These are phyloP conservation scores for Aurelia aurita complex sp. Pacific DNA, from an alignment of 30 jellyfish, hydroid and myxozoan genomes.

Conservation along the genomic window DNA sequence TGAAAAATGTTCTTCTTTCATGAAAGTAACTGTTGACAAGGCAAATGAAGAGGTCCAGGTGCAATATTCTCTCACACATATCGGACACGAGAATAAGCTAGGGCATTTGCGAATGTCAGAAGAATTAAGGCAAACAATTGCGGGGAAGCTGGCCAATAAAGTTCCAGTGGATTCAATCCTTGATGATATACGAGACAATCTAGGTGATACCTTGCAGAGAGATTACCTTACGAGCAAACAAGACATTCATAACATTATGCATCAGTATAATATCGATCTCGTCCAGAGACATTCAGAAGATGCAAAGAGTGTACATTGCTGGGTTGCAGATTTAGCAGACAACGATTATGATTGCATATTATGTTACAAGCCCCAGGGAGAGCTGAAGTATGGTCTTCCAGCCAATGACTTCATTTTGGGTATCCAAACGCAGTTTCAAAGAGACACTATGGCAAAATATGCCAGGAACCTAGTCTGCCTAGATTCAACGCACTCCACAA, in stretches of 20 bases:
- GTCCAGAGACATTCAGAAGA: conserved; percentile 51
- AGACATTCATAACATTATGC: conserved; percentile 24
- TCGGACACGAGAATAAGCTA: conserved; percentile 32
- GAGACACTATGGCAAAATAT: conserved; percentile 2
- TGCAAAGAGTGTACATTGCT: conserved; percentile 23
- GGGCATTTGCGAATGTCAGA: conserved; percentile 57
- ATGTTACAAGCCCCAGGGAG: conserved; percentile 40
- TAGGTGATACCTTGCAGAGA: too few relatives aligned
- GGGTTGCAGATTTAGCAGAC: conserved; percentile 24
- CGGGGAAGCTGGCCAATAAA: too few relatives aligned
- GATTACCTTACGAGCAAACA: too few relatives aligned
- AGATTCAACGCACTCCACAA: conserved; percentile 46
- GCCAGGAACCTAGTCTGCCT: conserved; percentile 9
- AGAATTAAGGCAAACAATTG: conserved; percentile 10
- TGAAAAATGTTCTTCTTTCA: conserved; percentile 46
- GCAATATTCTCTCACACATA: conserved; percentile 18
- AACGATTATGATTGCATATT: conserved; percentile 8
- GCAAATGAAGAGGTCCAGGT: conserved; percentile 7
- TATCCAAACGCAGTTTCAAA: conserved; percentile 22
- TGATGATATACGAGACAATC: too few relatives aligned
- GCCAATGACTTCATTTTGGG: conserved; percentile 28
- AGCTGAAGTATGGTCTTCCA: conserved; percentile 31
- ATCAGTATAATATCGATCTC: conserved; percentile 12
- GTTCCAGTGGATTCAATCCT: too few relatives aligned
- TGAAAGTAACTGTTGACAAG: conserved; percentile 22